Percentiles rank a stretch among this genome's conserved stretches.
These are phyloP conservation scores for Drosophila nigritarsus DNA, from an alignment of 2,888 invertebrate genomes.

Conservation along the genomic window DNA sequence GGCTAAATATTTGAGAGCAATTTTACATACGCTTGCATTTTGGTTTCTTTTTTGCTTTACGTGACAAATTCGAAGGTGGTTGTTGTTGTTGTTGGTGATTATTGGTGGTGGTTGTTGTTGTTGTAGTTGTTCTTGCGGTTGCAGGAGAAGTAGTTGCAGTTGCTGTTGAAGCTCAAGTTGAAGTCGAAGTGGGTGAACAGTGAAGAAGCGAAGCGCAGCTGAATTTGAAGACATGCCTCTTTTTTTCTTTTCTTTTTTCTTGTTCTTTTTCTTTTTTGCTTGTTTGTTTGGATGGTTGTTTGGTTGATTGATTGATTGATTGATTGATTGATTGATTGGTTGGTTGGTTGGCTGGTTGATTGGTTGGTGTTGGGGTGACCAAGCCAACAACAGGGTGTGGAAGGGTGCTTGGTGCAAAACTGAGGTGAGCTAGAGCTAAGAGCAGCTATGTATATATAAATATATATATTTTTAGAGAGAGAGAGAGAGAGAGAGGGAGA, in stretches of 20 bases:
- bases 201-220: conserved; percentile 39
- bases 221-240: conserved; percentile 33
- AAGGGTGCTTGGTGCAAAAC: conserved; percentile 25
- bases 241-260: background rate
- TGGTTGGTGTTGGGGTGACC: conserved; percentile 16
- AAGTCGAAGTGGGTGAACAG: conserved; percentile 20
- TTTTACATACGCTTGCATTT: conserved; percentile 51
- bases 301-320: background rate
- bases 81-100: conserved; percentile 47
- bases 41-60: conserved; percentile 29
- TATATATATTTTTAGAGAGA: conserved; percentile 1
- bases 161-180: conserved; percentile 24
- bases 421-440: conserved; percentile 31
- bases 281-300: conserved; percentile 11
- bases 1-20: conserved; percentile 22
- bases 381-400: conserved; percentile 17
- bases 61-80: conserved; percentile 46
- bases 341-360: conserved; percentile 8
- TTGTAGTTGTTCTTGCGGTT: conserved; percentile 35
- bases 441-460: conserved; percentile 15
- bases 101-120: conserved; percentile 34
- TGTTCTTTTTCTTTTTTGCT: conserved; percentile 1
- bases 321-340: background rate
- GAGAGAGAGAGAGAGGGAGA: conserved; percentile 6
- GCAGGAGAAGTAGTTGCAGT: conserved; percentile 32